phyloP scores from a whole-genome alignment of 2,888 invertebrate species.

The Lomographa bimaculata region DNA sequence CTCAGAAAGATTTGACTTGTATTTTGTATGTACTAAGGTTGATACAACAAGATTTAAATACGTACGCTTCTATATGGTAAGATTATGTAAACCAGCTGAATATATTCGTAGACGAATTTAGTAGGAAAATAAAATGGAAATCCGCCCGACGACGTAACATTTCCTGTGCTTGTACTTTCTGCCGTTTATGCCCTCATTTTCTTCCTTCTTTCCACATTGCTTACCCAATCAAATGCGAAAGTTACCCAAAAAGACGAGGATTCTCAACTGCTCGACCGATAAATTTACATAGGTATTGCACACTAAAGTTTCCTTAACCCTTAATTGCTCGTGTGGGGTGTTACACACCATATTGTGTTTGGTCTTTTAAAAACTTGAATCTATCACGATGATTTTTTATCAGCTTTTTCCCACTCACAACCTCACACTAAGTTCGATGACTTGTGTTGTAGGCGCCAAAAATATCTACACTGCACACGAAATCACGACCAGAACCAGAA shows the following conservation, averaged over 20 bases:
- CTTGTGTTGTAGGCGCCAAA: no score
- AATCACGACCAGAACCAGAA: no score
- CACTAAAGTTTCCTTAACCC: slow-evolving; percentile 44
- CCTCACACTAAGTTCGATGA: no score
- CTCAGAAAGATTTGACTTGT: slow-evolving; percentile 3
- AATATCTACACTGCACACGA: no score
- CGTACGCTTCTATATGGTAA: no score
- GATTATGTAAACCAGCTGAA: slow-evolving; percentile 14
- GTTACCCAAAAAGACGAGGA: slow-evolving; percentile 22
- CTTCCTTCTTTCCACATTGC: slow-evolving; percentile 31
- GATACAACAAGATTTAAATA: no score
- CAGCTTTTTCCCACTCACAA: no score
- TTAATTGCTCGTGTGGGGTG: no score
- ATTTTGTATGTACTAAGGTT: no score
- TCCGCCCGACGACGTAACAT: slow-evolving; percentile 15
- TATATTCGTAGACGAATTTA: slow-evolving; percentile 12
- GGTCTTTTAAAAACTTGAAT: no score
- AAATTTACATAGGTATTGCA: slow-evolving; percentile 54
- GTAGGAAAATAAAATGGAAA: slow-evolving; percentile 23
- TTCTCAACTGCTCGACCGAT: slow-evolving; percentile 28
- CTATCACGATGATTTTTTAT: no score
- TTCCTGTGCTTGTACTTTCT: slow-evolving; percentile 18
- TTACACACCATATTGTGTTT: no score
- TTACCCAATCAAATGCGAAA: slow-evolving; percentile 32
- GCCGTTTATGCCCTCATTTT: slow-evolving; percentile 29